These are phyloP conservation scores for Mixornis gularis DNA, from an alignment of 2,113 vertebrate genomes.

Conservation along the genomic window DNA sequence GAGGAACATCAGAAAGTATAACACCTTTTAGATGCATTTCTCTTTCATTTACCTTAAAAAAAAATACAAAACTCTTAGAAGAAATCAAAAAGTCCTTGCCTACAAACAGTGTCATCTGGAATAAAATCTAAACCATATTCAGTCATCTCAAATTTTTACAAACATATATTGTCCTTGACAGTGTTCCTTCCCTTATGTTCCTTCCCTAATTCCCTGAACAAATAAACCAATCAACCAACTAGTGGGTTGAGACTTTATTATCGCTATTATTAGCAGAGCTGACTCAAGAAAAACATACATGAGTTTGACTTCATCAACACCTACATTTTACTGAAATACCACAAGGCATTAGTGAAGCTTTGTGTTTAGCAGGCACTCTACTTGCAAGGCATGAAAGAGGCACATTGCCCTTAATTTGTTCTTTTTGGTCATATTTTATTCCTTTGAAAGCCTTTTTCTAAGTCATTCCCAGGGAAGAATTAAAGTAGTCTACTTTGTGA, in stretches of 20 bases:
- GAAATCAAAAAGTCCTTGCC: neutral
- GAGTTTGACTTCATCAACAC: neutral
- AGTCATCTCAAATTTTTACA: neutral
- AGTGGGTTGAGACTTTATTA: neutral
- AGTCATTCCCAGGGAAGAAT: neutral
- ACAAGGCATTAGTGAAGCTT: neutral
- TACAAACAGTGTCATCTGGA: neutral
- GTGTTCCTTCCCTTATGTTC: neutral
- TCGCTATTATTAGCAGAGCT: neutral
- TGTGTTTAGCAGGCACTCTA: neutral
- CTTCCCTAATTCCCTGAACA: neutral
- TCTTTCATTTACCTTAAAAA: neutral
- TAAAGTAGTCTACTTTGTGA: neutral
- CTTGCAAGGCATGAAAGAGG: neutral
- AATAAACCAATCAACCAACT: neutral
- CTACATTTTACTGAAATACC: neutral
- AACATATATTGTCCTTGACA: neutral
- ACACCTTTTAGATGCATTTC: neutral
- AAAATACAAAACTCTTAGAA: neutral
- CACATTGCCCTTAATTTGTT: neutral
- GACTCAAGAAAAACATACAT: neutral
- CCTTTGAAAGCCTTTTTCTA: neutral
- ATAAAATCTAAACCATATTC: neutral
- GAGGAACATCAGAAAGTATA: neutral
- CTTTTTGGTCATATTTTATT: constrained; percentile 3